Conservation (phyloP, 2,113 vertebrate genomes). For the Parus major region DNA sequence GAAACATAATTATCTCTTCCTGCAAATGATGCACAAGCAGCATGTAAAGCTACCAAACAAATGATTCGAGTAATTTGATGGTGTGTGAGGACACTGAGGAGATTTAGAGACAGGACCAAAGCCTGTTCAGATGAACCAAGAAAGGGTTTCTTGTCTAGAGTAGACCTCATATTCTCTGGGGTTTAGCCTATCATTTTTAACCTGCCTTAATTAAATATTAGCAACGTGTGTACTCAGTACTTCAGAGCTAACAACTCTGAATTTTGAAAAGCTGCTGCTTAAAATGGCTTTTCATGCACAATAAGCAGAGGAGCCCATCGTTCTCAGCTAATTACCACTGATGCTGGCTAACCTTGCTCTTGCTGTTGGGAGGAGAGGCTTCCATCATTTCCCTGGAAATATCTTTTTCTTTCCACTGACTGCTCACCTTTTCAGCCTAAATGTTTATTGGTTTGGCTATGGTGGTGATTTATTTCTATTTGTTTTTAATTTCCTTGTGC, state of each 20-base stretch:
- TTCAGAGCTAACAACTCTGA: not conserved
- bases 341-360: not conserved
- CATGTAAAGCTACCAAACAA: conserved; percentile 4
- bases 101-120: not conserved
- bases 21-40: conserved; percentile 12
- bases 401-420: not conserved
- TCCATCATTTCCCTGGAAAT: conserved; percentile 30
- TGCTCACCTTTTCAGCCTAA: conserved; percentile 28
- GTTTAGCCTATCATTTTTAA: not conserved
- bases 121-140: not conserved
- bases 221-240: not conserved
- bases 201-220: not conserved
- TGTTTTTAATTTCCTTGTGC: conserved; percentile 58
- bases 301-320: not conserved
- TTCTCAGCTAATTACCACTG: not conserved
- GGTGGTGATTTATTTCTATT: conserved; percentile 49
- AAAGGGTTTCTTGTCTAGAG: not conserved
- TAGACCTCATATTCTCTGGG: not conserved
- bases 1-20: conserved; percentile 25
- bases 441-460: conserved; percentile 10
- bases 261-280: not conserved
- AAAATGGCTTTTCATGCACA: not conserved
- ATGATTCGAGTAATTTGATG: not conserved
- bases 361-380: not conserved
- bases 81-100: not conserved